Conservation (phyloP, 2,888 invertebrate genomes). For the Phasia obesa region DNA sequence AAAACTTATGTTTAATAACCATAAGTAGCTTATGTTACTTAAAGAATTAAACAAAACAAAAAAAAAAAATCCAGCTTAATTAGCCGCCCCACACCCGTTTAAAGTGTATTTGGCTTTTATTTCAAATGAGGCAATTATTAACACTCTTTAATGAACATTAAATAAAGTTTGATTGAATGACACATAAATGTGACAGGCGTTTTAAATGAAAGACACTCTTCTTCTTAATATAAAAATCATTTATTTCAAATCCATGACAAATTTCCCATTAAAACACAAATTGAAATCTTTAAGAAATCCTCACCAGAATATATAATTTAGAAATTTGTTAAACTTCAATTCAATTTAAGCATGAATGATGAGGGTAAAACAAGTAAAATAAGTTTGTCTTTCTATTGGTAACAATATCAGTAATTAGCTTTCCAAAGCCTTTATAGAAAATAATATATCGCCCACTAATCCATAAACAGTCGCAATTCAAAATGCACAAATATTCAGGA, state of each 20-base stretch:
- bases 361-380: neutral
- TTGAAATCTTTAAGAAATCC: conserved; percentile 2
- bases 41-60: too few species aligned
- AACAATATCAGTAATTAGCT: too few species aligned
- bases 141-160: neutral
- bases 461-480: too few species aligned
- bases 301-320: conserved; percentile 17
- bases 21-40: conserved; percentile 38
- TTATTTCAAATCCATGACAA: conserved; percentile 33
- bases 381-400: too few species aligned
- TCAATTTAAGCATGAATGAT: neutral
- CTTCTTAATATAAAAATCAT: conserved; percentile 17
- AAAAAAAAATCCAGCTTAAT: neutral
- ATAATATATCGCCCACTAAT: too few species aligned
- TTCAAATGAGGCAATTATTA: conserved; percentile 15
- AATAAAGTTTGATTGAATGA: conserved; percentile 19
- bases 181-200: conserved; percentile 23
- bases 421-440: too few species aligned
- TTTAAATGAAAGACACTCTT: neutral
- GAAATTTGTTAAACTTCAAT: conserved; percentile 30
- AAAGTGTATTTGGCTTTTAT: conserved; percentile 1
- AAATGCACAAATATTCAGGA: too few species aligned
- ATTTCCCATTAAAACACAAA: too few species aligned
- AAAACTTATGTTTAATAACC: conserved; percentile 17
- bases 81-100: neutral